Conservation (phyloP, 2,797 vertebrate genomes). For the Peromyscus eremicus region DNA sequence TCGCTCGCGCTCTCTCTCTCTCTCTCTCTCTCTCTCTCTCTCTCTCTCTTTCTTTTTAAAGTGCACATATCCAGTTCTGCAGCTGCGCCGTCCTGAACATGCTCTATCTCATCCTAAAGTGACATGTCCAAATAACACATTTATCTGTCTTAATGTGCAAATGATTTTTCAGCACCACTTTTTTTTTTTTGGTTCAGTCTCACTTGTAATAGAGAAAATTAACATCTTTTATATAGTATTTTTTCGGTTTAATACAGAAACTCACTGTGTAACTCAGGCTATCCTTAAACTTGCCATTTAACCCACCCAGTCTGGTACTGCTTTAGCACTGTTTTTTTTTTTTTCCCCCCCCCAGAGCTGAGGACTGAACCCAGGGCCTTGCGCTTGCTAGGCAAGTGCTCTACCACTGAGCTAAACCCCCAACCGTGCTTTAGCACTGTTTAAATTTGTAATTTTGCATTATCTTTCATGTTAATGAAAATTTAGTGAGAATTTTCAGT, state of each 20-base stretch:
- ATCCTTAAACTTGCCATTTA: background rate
- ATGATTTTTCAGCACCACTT: conserved; percentile 3
- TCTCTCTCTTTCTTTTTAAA: too few relatives aligned
- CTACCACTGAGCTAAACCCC: too few relatives aligned
- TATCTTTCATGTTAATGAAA: background rate
- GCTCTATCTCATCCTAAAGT: background rate
- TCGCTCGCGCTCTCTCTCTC: too few relatives aligned
- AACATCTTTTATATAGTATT: background rate
- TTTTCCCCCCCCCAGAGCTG: too few relatives aligned
- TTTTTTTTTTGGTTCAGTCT: conserved; percentile 51
- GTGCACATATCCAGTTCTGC: background rate
- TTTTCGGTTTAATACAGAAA: background rate
- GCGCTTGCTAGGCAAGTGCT: too few relatives aligned
- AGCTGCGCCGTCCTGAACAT: background rate
- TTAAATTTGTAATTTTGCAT: background rate
- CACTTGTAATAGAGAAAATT: background rate
- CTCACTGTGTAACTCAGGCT: background rate
- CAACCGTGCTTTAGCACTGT: background rate
- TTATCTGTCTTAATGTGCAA: conserved; percentile 2
- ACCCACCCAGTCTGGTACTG: background rate
- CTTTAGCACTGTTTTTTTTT: background rate
- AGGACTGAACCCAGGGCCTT: too few relatives aligned
- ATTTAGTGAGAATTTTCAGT: conserved; percentile 46
- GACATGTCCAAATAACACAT: background rate
- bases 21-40: too few relatives aligned